Base-by-base conservation (phyloP, 2,888 invertebrate species). In the Cheilosia scutellata region DNA sequence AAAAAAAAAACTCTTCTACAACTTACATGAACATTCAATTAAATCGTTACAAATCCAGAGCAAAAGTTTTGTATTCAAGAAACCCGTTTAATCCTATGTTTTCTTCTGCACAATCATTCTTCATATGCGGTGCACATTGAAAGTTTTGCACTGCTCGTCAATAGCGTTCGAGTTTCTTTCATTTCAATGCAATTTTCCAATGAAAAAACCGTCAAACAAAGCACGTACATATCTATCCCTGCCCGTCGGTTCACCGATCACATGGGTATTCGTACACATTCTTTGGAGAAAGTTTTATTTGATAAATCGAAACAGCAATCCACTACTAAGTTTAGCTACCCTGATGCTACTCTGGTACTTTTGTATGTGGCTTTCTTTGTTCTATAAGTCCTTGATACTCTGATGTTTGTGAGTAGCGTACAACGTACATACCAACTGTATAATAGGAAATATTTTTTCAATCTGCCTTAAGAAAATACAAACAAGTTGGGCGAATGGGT, bases 331-430 rank as follows among this genome's bases (percentile, higher is more conserved):
- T 62, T 53, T 68, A 37, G 42, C 13, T 53, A 49, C 44, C 16
- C n/a, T 16, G 13, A n/a, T 53, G 20, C 60, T 60, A 42, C 25
- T 1, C 33, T 13, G 20, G 31, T 25, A n/a, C 16, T 4, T 29
- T 33, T 71, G 29, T 49, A 16, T 29, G 6, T 20, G 31, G 6
- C 13, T 62, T 5, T 31, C 42, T 4, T 40, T 55, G 13, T 31
- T 55, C n/a, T n/a, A 7, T 53, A 72, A 72, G 53, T 62, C 42
- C 42, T 62, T 60, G 29, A 13, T 60, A 58, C 29, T 40, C 51
- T 62, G 72, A 62, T 62, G 72, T 62, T 62, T 29, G 53, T 44
- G 62, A 63, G 72, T 42, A 72, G 62, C 62, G 53, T 44, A 63
- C 53, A 9, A 11, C 3, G 4, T 37, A 4, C 58, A 49, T 37